Percentiles rank a stretch among this genome's conserved stretches.
These are phyloP conservation scores for Sparus aurata DNA, from an alignment of 2,797 vertebrate genomes.

Conservation along the genomic window DNA sequence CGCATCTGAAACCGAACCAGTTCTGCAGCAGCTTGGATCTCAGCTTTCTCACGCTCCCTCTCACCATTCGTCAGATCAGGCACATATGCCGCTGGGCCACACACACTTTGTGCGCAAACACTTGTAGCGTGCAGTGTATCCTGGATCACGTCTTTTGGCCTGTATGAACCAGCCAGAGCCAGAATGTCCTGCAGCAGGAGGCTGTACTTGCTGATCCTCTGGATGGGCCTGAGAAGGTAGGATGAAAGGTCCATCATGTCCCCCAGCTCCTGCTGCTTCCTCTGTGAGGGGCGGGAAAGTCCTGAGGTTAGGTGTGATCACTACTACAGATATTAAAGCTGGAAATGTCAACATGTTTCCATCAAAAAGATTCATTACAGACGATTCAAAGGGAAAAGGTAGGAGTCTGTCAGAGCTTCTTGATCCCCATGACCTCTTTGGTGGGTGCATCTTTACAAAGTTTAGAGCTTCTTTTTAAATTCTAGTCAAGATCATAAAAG, in stretches of 20 bases:
- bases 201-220: conserved; percentile 91
- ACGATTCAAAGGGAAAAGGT: neutral
- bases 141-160: conserved; percentile 49
- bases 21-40: conserved; percentile 84
- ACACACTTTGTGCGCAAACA: conserved; percentile 56
- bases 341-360: neutral
- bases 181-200: conserved; percentile 89
- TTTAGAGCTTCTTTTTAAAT: neutral
- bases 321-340: neutral
- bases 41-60: conserved; percentile 80
- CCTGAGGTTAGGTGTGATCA: neutral
- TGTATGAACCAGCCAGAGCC: conserved; percentile 66
- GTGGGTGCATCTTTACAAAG: neutral
- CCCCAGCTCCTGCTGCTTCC: conserved; percentile 89
- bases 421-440: neutral
- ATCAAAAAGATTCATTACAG: neutral
- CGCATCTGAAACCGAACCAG: conserved; percentile 89
- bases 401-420: neutral
- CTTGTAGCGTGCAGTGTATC: conserved; percentile 37
- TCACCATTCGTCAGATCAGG: conserved; percentile 71
- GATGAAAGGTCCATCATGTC: conserved; percentile 91
- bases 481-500: neutral
- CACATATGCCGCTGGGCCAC: conserved; percentile 14
- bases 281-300: conserved; percentile 69
- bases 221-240: conserved; percentile 82